A percentile compares a stretch with the other conserved stretches of the same genome.
Evolutionary conservation across 2,797 vertebrate genomes (phyloP).

Genomic region (Rhincodon typus): DNA sequence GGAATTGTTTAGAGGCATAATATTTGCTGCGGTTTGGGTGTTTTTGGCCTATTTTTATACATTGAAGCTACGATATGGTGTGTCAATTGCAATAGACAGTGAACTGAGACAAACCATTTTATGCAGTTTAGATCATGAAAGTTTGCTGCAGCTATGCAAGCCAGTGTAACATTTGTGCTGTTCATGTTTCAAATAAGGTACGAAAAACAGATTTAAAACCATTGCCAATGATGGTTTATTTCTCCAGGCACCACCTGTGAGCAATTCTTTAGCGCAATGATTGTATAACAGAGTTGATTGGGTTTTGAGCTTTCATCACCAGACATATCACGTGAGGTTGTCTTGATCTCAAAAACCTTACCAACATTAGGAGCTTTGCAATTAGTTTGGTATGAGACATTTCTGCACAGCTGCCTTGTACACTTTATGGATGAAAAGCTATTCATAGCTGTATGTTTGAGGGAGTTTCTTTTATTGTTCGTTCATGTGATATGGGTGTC

Average conservation of each 20-base stretch:
- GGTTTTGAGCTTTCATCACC: background rate
- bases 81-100: background rate
- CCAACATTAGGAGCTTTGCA: background rate
- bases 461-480: background rate
- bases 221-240: background rate
- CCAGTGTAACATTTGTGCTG: background rate
- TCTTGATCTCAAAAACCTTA: background rate
- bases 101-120: background rate
- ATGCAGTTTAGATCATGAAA: background rate
- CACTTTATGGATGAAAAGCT: background rate
- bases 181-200: background rate
- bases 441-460: background rate
- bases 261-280: background rate
- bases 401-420: background rate
- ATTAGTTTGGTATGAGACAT: background rate
- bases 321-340: background rate
- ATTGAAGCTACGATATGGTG: background rate
- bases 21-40: background rate
- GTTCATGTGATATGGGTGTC: background rate
- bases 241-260: background rate
- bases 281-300: background rate
- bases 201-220: background rate
- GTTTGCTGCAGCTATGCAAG: background rate
- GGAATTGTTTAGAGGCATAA: background rate
- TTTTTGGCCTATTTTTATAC: background rate